Conservation (phyloP, 2,888 invertebrate genomes). For the Heliconius sara region DNA sequence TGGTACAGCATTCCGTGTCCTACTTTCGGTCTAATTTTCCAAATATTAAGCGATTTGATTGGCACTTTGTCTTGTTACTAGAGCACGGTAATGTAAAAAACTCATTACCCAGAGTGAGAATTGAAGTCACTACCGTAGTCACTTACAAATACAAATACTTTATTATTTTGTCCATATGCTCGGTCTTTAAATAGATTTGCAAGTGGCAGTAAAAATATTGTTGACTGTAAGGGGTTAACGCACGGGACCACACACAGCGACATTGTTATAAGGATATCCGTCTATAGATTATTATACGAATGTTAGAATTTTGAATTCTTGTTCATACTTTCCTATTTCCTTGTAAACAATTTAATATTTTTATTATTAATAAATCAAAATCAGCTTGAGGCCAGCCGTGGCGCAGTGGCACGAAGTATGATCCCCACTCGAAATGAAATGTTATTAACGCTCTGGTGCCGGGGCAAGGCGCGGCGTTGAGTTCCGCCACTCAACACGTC, state of each 20-base stretch:
- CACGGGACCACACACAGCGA: constrained; percentile 49
- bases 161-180: not conserved
- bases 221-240: constrained; percentile 29
- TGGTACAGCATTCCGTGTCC: not conserved
- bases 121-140: not conserved
- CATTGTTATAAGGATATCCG: constrained; percentile 49
- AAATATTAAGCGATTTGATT: not conserved
- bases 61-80: too few relatives aligned
- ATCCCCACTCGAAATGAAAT: too few relatives aligned
- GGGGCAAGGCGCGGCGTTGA: too few relatives aligned
- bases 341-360: not conserved
- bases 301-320: constrained; percentile 28
- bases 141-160: too few relatives aligned
- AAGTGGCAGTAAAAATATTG: constrained; percentile 16
- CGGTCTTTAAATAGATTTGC: constrained; percentile 21
- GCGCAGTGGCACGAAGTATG: too few relatives aligned
- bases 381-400: too few relatives aligned
- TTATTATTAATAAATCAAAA: not conserved
- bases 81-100: too few relatives aligned
- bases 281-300: constrained; percentile 43
- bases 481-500: too few relatives aligned
- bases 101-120: too few relatives aligned
- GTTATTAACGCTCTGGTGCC: too few relatives aligned
- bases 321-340: not conserved
- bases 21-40: not conserved